These are phyloP conservation scores for Lithobius niger DNA, from an alignment of 1,140 invertebrate species.

Conservation along the genomic window DNA sequence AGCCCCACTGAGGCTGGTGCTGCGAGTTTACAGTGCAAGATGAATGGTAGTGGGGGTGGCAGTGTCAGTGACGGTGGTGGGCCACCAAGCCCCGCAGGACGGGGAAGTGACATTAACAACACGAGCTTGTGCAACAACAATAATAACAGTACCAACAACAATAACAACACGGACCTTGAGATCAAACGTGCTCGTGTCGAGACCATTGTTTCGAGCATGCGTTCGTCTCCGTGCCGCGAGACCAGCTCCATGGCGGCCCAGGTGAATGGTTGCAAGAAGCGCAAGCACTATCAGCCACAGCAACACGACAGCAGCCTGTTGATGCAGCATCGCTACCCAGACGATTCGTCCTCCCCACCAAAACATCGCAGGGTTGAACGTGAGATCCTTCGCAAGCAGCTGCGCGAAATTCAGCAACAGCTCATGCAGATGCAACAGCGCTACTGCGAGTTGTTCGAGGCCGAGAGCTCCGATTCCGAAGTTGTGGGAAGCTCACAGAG, in stretches of 20 bases:
- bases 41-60: slow-evolving; percentile 9
- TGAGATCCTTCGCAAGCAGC: slow-evolving; percentile 64
- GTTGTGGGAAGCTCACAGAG: slow-evolving; percentile 31
- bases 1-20: no score
- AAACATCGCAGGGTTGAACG: slow-evolving; percentile 17
- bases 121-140: slow-evolving; percentile 21
- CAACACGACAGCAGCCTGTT: slow-evolving; percentile 51
- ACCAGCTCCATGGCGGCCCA: slow-evolving; percentile 7
- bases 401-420: slow-evolving; percentile 75
- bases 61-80: no score
- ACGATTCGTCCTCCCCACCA: background rate
- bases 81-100: no score
- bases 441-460: slow-evolving; percentile 69
- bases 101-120: slow-evolving; percentile 25
- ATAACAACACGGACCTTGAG: slow-evolving; percentile 35
- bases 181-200: slow-evolving; percentile 83
- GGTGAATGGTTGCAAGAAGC: slow-evolving; percentile 79
- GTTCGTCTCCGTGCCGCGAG: slow-evolving; percentile 55
- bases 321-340: background rate
- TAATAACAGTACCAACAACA: background rate
- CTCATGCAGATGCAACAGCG: slow-evolving; percentile 79
- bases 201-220: slow-evolving; percentile 85
- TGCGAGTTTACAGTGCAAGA: no score
- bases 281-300: slow-evolving; percentile 92
- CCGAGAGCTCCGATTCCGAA: slow-evolving; percentile 44